Evolutionary conservation across 2,113 vertebrate genomes (phyloP), one percentile per base, ranked within the genome.

Genomic region (Mormyrus lacerda): DNA sequence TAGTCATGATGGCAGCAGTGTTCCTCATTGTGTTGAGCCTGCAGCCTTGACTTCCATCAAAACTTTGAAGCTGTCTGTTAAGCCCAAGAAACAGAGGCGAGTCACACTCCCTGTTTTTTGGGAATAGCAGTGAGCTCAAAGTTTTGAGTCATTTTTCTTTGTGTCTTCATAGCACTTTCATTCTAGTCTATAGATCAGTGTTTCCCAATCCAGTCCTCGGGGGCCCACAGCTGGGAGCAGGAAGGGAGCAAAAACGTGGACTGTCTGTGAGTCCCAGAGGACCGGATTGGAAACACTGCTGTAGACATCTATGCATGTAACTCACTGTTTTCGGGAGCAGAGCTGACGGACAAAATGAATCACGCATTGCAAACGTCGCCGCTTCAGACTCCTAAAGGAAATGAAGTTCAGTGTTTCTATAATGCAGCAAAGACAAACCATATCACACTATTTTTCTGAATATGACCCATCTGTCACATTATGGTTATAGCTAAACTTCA

Each of bases 291-390:
- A 27, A 69, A 4, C n/a, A 11, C n/a, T 4, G 61, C 61, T 31
- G n/a, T 65, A 35, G 19, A 44, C 45, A 69, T 31, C 42, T 88
- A 2, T 73, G 35, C 9, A 53, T 83, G 31, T 76, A 39, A 89
- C 73, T 83, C 51, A 24, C 83, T 89, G 89, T 91, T 90, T 89
- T 55, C 53, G 88, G 79, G 79, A 88, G 47, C 85, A 55, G 48
- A 79, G 31, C 73, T 89, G 50, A 89, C 50, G 27, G 73, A 42
- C 35, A 1, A 39, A 17, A 42, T 39, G 35, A 76, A 13, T 76
- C 69, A 39, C 5, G 31, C 35, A 39, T 39, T 76, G 17, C 35
- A 39, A 11, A 4, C 2, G 19, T 7, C 9, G 31, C 69, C 5
- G 4, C 69, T 76, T 76, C 31, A 91, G 89, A 90, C 44, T 89